Base-by-base conservation (phyloP, 2,797 vertebrate species). In the Anabacerthia variegaticeps region DNA sequence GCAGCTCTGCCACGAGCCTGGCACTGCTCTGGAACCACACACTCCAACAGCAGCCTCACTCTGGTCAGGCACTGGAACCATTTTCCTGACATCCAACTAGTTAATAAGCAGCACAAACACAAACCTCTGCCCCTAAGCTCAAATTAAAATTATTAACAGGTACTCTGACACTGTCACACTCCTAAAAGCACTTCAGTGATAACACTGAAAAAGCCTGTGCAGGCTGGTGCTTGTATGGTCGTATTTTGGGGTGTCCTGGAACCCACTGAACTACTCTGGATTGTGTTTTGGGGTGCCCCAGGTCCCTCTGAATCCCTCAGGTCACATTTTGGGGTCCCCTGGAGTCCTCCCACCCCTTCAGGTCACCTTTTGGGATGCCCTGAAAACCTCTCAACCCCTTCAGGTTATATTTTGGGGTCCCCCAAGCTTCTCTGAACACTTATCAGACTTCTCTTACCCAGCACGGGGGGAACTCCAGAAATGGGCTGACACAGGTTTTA, bases 401-500 rank as follows among this genome's bases (percentile, higher is more conserved):
- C 32, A 24, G 30, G 51, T 43, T 43, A 37, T 43, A 26, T 71
- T 71, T 27, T 71, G 37, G 51, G 52, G n/a, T 71, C 24, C 44
- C 21, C 39, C 22, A 14, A 21, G 15, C 59, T 65, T n/a, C 16
- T 72, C 39, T 41, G 30, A 90, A 73, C 14, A 59, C 30, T 72
- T 28, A 55, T 6, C 65, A 58, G 27, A 39, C 68, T 22, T 26
- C 51, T 74, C 49, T 36, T 56, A 46, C 27, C 6, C n/a, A 71
- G 27, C 71, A 90, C 11, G 14, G 22, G 41, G 39, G 39, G 58
- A 93, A 92, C 76, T 67, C 65, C 10, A 95, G 89, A 62, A 83
- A 89, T 41, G 61, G 93, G 91, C 94, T 96, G 86, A 95, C 93
- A 48, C 91, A 93, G 48, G 81, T 79, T 94, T 74, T 95, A 18